Evolutionary conservation across 2,797 vertebrate genomes (phyloP).

Genomic region (Bucorvus abyssinicus): DNA sequence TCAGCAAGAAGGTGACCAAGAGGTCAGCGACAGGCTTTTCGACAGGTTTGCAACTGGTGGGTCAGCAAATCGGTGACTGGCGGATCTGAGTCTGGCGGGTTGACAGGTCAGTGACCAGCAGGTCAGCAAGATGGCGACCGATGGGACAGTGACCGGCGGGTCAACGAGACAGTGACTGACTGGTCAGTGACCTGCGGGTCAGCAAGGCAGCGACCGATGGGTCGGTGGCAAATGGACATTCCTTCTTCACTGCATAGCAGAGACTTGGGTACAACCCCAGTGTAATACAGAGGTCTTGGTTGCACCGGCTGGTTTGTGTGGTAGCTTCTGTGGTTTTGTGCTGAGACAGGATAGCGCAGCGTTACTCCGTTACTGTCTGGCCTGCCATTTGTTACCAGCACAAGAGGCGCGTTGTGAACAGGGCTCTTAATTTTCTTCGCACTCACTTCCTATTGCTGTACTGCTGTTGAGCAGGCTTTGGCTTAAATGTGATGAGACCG

Average conservation of each 20-base stretch:
- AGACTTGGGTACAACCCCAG: fast-evolving
- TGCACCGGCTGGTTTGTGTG: background rate
- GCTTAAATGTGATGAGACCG: background rate
- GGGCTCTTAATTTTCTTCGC: background rate
- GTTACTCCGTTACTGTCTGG: background rate
- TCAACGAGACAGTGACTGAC: no score
- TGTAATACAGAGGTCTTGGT: background rate
- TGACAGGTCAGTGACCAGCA: no score
- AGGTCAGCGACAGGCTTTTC: no score
- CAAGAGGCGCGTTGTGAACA: background rate
- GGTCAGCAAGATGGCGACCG: no score
- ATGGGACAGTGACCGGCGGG: no score
- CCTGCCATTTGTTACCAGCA: background rate
- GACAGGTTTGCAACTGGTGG: no score
- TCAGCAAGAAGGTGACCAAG: no score
- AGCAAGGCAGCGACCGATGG: no score
- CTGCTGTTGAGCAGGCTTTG: background rate
- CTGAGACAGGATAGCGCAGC: background rate
- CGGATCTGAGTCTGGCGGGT: no score
- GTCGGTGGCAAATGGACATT: background rate
- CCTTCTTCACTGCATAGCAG: background rate
- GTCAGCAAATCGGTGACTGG: no score
- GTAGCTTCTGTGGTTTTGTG: background rate
- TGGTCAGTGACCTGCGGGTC: no score
- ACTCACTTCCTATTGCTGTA: background rate